Base-by-base conservation (phyloP, 2,113 vertebrate genomes). In the Lutjanus erythropterus region DNA sequence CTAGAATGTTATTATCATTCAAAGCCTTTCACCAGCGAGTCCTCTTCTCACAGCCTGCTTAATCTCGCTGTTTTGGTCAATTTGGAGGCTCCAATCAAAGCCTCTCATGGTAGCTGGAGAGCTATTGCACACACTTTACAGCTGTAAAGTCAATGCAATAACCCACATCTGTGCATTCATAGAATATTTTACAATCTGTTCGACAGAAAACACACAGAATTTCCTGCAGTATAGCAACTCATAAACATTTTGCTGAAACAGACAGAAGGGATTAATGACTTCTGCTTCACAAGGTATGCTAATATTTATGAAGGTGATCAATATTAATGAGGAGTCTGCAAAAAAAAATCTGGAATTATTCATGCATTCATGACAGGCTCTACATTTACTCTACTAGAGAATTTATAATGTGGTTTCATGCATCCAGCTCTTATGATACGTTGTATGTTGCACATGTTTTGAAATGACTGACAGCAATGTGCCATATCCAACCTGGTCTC, bases 1-100 rank as follows among this genome's bases (percentile, higher is more conserved):
- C 83, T 41, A 19, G 42, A 75, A 49, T 67, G 71, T 44, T 61
- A 73, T 85, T 84, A 83, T 82, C 71, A 56, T 90, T 89, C 73
- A 81, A 10, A 46, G 35, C 65, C 56, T 78, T 77, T 78, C 37
- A 75, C 60, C 2, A 53, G 65, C 44, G 14, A 39, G 14, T 77
- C 49, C 39, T 75, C 76, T 73, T 50, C 61, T 8, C 21, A 16
- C 27, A 67, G 56, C 50, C 75, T 55, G 42, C 76, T 76, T 3
- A 78, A 42, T 85, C 71, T 79, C 39, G 31, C 66, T 62, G 31
- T 66, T 82, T 70, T 53, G 69, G 70, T 68, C 68, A 56, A 72
- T 83, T 50, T 83, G 31, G 47, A 75, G 29, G 46, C 31, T 78
- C 31, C 83, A 47, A 4, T 60, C 49, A 33, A n/a, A 3, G 65